Evolutionary conservation across 35 echinoderm and acorn worm genomes (phyloP).

Genomic region (Ophiothrix spiculata): DNA sequence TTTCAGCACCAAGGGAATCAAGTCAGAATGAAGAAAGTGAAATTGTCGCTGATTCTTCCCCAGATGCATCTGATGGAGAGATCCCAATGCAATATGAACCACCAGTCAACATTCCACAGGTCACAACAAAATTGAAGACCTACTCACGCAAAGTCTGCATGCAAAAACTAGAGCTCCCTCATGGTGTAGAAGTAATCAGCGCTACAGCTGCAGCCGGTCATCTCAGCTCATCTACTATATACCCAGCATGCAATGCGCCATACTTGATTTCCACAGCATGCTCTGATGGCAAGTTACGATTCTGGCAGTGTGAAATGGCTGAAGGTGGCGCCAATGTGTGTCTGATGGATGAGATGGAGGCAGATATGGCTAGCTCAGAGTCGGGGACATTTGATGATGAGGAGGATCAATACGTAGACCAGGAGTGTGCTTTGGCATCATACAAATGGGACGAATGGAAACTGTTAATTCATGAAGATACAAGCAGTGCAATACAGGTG

Average conservation of each 20-base stretch:
- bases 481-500: conserved; percentile 59
- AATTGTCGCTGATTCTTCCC: conserved; percentile 64
- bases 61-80: conserved; percentile 54
- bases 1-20: conserved; percentile 59
- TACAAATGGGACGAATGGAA: conserved; percentile 98
- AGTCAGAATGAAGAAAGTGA: conserved; percentile 44
- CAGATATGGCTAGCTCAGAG: conserved; percentile 15
- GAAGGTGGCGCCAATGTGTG: conserved; percentile 23
- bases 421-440: conserved; percentile 42
- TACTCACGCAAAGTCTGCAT: conserved; percentile 85
- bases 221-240: conserved; percentile 94
- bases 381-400: not conserved
- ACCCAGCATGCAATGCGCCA: conserved; percentile 77
- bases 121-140: conserved; percentile 70
- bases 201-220: conserved; percentile 87
- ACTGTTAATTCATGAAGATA: conserved; percentile 64
- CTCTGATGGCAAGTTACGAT: conserved; percentile 93
- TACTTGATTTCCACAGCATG: conserved; percentile 89
- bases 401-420: conserved; percentile 1
- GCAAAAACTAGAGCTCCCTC: conserved; percentile 70
- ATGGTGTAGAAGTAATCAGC: conserved; percentile 81
- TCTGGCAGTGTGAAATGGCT: conserved; percentile 78
- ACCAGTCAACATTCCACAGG: conserved; percentile 33
- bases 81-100: conserved; percentile 32
- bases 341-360: conserved; percentile 33